Conservation (phyloP, 2,888 invertebrate species). For the Heliconius aoede region DNA sequence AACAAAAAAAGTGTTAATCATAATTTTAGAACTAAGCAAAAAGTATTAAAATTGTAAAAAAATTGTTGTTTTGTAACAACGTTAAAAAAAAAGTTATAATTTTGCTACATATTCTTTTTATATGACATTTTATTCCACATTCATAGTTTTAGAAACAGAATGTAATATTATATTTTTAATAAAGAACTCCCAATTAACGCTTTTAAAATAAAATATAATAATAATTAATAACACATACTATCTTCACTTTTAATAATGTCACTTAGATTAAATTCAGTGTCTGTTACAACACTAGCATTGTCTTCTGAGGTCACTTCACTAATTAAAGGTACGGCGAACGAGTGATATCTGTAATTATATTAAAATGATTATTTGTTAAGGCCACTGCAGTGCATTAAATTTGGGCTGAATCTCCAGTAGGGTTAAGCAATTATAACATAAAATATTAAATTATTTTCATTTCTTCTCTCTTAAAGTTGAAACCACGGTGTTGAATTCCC, state of each 20-base stretch:
- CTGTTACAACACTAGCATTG: slow-evolving; percentile 55
- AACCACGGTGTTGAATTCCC: no score
- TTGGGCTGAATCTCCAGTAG: neutral
- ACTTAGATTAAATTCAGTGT: slow-evolving; percentile 65
- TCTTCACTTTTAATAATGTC: slow-evolving; percentile 74
- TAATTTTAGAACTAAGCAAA: no score
- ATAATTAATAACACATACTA: slow-evolving; percentile 52
- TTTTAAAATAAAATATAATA: neutral
- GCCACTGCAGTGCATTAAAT: neutral
- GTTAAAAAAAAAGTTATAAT: no score
- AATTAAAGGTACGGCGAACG: slow-evolving; percentile 78
- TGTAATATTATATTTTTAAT: neutral
- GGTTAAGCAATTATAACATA: neutral
- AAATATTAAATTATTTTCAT: no score
- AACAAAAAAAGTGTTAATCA: no score
- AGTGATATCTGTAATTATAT: slow-evolving; percentile 76
- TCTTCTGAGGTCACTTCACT: slow-evolving; percentile 55
- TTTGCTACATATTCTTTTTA: no score
- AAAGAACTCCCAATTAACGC: no score
- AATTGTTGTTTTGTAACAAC: no score
- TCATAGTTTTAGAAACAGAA: no score
- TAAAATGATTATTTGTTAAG: neutral
- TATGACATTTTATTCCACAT: no score
- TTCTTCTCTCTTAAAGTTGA: no score
- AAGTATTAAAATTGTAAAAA: no score